A percentile compares a stretch with the other conserved stretches of the same genome.
Conservation (phyloP, 2,797 vertebrate species). For the Epinephelus malabaricus region DNA sequence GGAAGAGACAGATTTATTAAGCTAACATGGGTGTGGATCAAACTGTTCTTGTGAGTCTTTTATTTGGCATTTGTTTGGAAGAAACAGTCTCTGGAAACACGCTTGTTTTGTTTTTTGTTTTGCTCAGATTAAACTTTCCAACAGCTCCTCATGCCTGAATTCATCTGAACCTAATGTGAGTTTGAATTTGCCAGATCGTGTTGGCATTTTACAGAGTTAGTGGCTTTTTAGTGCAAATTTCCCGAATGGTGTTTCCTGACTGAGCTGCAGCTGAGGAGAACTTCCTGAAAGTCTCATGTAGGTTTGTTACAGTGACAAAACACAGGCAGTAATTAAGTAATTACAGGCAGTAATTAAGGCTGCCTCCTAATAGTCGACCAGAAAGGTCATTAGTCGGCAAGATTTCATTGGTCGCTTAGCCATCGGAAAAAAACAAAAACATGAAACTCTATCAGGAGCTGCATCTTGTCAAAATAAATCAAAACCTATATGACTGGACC, state of each 20-base stretch:
- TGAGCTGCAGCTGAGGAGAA: background rate
- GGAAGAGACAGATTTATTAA: conserved; percentile 38
- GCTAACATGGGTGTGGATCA: conserved; percentile 15
- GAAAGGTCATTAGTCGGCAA: too few relatives aligned
- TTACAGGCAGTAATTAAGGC: too few relatives aligned
- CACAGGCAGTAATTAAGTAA: background rate
- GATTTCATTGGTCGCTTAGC: too few relatives aligned
- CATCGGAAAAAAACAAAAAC: too few relatives aligned
- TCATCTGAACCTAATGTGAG: background rate
- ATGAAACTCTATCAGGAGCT: too few relatives aligned
- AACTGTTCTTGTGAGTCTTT: background rate
- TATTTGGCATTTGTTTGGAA: conserved; percentile 8
- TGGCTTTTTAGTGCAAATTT: background rate
- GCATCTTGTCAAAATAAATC: too few relatives aligned
- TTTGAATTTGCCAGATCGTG: background rate
- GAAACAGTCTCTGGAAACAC: background rate
- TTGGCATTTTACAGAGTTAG: background rate
- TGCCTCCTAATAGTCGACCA: too few relatives aligned
- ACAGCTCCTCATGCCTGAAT: background rate
- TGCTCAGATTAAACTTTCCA: background rate
- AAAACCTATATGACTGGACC: too few relatives aligned
- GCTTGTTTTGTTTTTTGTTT: background rate
- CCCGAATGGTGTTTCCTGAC: background rate
- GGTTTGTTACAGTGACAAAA: background rate
- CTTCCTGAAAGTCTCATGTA: background rate